Percentiles rank a stretch among this genome's conserved stretches.
phyloP scores from a whole-genome alignment of 2,797 vertebrate genomes.

The Myotis findleyi region DNA sequence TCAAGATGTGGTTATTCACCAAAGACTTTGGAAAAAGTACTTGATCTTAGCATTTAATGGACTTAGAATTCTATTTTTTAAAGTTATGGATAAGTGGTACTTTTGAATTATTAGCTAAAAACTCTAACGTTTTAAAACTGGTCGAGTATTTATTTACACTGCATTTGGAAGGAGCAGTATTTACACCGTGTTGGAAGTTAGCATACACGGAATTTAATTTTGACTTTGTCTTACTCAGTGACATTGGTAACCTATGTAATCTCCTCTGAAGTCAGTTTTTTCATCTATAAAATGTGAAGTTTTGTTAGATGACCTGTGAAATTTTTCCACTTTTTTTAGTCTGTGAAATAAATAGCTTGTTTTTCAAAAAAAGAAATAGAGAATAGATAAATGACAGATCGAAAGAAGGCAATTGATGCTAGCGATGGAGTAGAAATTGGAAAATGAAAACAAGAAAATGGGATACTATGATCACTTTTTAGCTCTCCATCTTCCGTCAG shows the following conservation, averaged over 20 bases:
- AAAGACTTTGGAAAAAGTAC: background rate
- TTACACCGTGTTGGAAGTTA: background rate
- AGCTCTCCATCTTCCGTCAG: no score
- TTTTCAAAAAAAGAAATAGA: background rate
- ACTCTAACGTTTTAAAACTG: background rate
- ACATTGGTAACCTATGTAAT: background rate
- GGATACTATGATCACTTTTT: no score
- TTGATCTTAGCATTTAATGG: background rate
- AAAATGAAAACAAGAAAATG: background rate
- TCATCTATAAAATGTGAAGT: background rate
- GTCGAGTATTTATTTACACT: background rate
- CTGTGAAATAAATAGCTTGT: background rate
- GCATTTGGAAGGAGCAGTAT: background rate
- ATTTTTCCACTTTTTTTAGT: background rate
- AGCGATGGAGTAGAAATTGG: accelerated
- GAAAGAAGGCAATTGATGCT: background rate
- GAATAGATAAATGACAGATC: background rate
- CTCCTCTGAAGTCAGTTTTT: background rate
- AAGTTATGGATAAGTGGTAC: background rate
- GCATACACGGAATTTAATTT: background rate
- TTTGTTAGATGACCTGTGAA: constrained; percentile 5
- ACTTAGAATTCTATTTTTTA: background rate
- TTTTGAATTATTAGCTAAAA: background rate
- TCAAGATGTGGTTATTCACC: background rate
- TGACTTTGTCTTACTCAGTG: background rate